Percentiles rank a stretch among this genome's conserved stretches.
phyloP scores from a whole-genome alignment of 2,113 vertebrate genomes.

The Melanerpes formicivorus region DNA sequence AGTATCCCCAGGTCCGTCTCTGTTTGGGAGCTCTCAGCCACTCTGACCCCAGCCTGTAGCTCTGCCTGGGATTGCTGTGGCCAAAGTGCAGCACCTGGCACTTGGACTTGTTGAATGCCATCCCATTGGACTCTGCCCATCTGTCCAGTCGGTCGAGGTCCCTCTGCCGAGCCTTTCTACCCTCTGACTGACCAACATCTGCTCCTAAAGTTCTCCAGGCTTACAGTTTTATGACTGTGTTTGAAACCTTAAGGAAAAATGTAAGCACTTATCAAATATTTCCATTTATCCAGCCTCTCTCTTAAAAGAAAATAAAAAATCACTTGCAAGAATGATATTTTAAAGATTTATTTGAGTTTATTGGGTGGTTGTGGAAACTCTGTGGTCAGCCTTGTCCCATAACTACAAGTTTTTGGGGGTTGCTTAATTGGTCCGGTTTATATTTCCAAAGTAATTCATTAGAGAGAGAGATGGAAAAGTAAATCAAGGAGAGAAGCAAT shows the following conservation, averaged over 20 bases:
- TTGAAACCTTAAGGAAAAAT: slow-evolving; percentile 67
- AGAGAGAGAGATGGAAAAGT: background rate
- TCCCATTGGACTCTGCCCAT: no score
- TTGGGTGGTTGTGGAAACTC: background rate
- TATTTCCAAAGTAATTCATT: background rate
- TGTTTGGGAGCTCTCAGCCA: no score
- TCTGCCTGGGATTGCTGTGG: no score
- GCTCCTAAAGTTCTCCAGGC: slow-evolving; percentile 11
- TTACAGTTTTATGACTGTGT: slow-evolving; percentile 12
- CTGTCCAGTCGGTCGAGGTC: no score
- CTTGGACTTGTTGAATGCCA: no score
- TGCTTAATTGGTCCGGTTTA: background rate
- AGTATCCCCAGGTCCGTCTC: no score
- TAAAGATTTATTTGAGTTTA: background rate
- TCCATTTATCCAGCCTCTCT: slow-evolving; percentile 57
- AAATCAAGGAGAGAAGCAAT: background rate
- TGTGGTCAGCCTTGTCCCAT: background rate
- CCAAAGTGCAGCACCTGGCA: no score
- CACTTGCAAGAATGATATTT: slow-evolving; percentile 3
- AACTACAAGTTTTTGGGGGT: background rate
- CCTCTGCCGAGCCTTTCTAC: no score
- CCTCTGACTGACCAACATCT: no score
- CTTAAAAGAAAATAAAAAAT: background rate
- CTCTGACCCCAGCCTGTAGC: no score
- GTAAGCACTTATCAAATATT: slow-evolving; percentile 65